A percentile compares a stretch with the other conserved stretches of the same genome.
phyloP scores from a whole-genome alignment of 1,140 invertebrate species.

The Eriocheir sinensis region DNA sequence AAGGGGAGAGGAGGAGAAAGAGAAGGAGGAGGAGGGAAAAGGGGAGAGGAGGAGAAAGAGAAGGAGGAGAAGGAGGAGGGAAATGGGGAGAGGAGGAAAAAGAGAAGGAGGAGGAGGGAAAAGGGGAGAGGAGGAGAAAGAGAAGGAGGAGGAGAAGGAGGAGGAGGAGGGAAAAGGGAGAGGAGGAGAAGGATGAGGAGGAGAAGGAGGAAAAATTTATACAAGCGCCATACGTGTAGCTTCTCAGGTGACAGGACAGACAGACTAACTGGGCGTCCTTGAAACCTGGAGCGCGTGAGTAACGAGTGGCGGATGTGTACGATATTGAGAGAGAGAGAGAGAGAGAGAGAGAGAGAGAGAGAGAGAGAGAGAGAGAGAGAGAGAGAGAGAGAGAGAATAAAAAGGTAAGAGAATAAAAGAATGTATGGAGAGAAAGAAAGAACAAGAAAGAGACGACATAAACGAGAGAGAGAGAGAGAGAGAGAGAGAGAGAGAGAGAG shows the following conservation, averaged over 20 bases:
- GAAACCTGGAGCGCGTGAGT: too few species aligned
- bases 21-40: neutral
- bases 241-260: too few species aligned
- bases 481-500: neutral
- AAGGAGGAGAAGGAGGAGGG: neutral
- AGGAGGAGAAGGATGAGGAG: neutral
- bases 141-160: neutral
- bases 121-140: neutral
- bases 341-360: conserved; percentile 22
- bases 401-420: too few species aligned
- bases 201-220: neutral
- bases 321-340: too few species aligned
- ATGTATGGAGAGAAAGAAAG: too few species aligned
- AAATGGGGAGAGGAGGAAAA: neutral
- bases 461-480: neutral
- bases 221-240: too few species aligned
- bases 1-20: neutral
- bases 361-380: neutral
- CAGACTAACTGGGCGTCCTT: too few species aligned
- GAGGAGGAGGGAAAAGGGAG: neutral
- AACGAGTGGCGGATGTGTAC: too few species aligned
- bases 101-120: neutral
- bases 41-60: neutral
- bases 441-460: neutral
- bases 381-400: too few species aligned